Conservation (phyloP, 2,113 vertebrate genomes). For the Seriola quinqueradiata region DNA sequence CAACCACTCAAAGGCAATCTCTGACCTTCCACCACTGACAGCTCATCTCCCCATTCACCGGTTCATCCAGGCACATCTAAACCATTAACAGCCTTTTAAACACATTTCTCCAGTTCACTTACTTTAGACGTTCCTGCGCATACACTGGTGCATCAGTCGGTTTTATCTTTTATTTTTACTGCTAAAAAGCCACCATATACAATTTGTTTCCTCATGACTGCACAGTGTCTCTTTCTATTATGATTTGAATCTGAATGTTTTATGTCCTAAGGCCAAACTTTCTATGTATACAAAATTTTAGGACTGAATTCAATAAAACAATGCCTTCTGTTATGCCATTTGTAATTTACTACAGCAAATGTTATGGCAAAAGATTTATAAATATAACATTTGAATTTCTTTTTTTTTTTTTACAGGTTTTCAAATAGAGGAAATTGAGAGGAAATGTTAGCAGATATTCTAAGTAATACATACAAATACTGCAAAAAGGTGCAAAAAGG, state of each 20-base stretch:
- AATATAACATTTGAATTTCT: too few relatives aligned
- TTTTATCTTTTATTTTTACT: conserved; percentile 22
- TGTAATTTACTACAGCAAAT: background rate
- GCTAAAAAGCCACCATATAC: conserved; percentile 4
- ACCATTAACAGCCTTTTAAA: conserved; percentile 48
- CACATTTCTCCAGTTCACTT: conserved; percentile 31
- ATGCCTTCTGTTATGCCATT: background rate
- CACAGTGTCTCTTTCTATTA: conserved; percentile 4
- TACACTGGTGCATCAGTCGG: conserved; percentile 11
- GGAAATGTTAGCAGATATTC: background rate
- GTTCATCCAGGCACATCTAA: conserved; percentile 52
- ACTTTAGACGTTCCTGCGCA: conserved; percentile 18
- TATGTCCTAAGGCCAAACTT: background rate
- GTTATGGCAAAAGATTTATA: too few relatives aligned
- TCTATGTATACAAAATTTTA: conserved; percentile 1
- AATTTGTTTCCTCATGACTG: background rate
- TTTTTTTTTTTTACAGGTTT: too few relatives aligned
- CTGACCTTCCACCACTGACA: conserved; percentile 77
- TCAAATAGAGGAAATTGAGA: background rate
- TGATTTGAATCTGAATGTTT: background rate
- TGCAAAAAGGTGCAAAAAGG: background rate
- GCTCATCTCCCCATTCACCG: conserved; percentile 64
- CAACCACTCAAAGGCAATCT: conserved; percentile 74
- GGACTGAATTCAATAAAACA: background rate
- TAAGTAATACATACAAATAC: too few relatives aligned